Evolutionary conservation across 2,888 invertebrate genomes (phyloP).

Genomic region (Glomeris marginata): DNA sequence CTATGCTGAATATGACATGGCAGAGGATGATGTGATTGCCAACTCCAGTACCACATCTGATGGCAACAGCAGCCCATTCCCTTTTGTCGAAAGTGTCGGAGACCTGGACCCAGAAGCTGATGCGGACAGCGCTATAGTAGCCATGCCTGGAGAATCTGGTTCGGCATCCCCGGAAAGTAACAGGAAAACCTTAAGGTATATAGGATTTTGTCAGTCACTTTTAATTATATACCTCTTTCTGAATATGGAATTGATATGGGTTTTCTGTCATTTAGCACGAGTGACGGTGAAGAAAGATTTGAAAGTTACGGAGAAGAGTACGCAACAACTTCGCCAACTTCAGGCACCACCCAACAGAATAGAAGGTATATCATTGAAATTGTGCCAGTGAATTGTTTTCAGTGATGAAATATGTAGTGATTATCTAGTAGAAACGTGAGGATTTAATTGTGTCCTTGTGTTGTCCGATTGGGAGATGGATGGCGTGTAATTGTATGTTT

Average conservation of each 20-base stretch:
- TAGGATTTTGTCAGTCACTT: neutral
- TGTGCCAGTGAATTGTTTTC: neutral
- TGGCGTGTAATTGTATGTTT: too few species aligned
- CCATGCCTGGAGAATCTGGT: slow-evolving; percentile 11
- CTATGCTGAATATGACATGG: too few species aligned
- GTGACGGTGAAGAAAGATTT: slow-evolving; percentile 59
- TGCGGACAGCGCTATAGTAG: slow-evolving; percentile 11
- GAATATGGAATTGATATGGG: neutral
- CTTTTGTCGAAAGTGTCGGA: too few species aligned
- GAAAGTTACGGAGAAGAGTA: slow-evolving; percentile 59
- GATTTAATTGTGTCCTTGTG: too few species aligned
- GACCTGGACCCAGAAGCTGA: neutral
- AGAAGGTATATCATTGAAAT: neutral
- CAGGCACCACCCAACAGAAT: slow-evolving; percentile 4
- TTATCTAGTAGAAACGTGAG: too few species aligned
- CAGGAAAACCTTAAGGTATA: slow-evolving; percentile 8
- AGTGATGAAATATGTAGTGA: too few species aligned
- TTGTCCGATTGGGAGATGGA: too few species aligned
- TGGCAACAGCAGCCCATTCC: too few species aligned
- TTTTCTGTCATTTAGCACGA: slow-evolving; percentile 35
- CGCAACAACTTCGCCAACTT: slow-evolving; percentile 3
- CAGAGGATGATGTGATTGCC: too few species aligned
- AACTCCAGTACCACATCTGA: too few species aligned
- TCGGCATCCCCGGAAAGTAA: slow-evolving; percentile 9
- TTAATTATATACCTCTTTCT: neutral